A percentile compares a stretch with the other conserved stretches of the same genome.
Conservation (phyloP, 1,140 invertebrate genomes). For the Zaprionus tsacasi region DNA sequence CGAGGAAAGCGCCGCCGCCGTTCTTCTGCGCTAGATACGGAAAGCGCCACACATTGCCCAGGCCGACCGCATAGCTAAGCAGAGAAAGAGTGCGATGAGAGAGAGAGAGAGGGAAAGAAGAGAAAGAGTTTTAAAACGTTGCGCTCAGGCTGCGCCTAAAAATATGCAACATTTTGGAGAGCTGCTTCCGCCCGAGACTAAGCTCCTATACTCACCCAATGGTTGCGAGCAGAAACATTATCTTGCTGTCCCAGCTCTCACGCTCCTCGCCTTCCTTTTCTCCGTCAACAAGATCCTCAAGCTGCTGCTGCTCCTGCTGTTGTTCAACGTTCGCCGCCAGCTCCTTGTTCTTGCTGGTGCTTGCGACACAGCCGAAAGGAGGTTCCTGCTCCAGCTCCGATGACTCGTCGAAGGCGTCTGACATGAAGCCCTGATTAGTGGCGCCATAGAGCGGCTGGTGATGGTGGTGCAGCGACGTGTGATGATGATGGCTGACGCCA, state of each 20-base stretch:
- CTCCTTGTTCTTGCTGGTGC: constrained; percentile 84
- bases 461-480: constrained; percentile 73
- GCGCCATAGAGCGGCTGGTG: constrained; percentile 90
- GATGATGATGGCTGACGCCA: constrained; percentile 84
- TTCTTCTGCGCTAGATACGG: constrained; percentile 96
- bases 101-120: not conserved
- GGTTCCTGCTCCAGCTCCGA: constrained; percentile 84
- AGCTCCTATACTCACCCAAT: constrained; percentile 87
- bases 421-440: constrained; percentile 91
- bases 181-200: not conserved
- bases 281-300: constrained; percentile 87
- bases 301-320: constrained; percentile 88
- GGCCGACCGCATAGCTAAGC: constrained; percentile 92
- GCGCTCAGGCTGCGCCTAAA: not conserved
- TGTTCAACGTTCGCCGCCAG: constrained; percentile 85
- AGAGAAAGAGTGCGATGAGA: too few species aligned
- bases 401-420: constrained; percentile 91
- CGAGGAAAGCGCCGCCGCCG: constrained; percentile 96
- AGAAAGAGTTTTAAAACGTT: not conserved
- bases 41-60: constrained; percentile 98
- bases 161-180: not conserved
- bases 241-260: constrained; percentile 96
- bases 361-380: constrained; percentile 73
- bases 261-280: constrained; percentile 92
- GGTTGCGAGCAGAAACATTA: constrained; percentile 95